A percentile compares a stretch with the other conserved stretches of the same genome.
These are phyloP conservation scores for Pandemis corylana DNA, from an alignment of 2,888 invertebrate species.

Conservation along the genomic window DNA sequence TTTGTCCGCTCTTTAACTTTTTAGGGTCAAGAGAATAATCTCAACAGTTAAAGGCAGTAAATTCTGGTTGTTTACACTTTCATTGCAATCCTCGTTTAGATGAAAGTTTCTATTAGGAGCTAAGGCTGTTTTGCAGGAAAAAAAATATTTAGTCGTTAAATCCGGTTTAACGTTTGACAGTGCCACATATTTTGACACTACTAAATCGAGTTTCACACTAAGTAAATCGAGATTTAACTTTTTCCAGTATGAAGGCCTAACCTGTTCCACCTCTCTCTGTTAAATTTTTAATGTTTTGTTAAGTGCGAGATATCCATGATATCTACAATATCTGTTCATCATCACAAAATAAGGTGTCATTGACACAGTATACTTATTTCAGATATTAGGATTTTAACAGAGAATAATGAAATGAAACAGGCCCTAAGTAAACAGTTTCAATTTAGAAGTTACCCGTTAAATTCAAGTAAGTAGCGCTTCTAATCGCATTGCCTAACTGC, in stretches of 20 bases:
- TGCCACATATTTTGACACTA: too few relatives aligned
- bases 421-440: background rate
- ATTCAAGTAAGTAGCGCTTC: constrained; percentile 1
- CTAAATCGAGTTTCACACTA: too few relatives aligned
- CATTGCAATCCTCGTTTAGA: background rate
- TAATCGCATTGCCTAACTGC: constrained; percentile 19
- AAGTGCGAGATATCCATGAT: too few relatives aligned
- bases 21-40: background rate
- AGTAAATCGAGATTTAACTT: too few relatives aligned
- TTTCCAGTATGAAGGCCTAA: too few relatives aligned
- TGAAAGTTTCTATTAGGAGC: background rate
- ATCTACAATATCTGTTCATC: too few relatives aligned
- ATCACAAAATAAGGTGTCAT: too few relatives aligned
- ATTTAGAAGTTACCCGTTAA: background rate
- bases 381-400: background rate
- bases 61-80: background rate
- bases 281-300: too few relatives aligned
- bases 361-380: background rate
- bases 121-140: background rate
- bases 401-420: too few relatives aligned
- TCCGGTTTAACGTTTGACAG: too few relatives aligned
- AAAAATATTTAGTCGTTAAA: too few relatives aligned
- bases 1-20: constrained; percentile 1
- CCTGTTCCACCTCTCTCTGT: too few relatives aligned
- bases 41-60: background rate